Evolutionary conservation across 2,888 invertebrate species (phyloP), one percentile per base, ranked within the genome.

Genomic region (Hypercompe scribonia): DNA sequence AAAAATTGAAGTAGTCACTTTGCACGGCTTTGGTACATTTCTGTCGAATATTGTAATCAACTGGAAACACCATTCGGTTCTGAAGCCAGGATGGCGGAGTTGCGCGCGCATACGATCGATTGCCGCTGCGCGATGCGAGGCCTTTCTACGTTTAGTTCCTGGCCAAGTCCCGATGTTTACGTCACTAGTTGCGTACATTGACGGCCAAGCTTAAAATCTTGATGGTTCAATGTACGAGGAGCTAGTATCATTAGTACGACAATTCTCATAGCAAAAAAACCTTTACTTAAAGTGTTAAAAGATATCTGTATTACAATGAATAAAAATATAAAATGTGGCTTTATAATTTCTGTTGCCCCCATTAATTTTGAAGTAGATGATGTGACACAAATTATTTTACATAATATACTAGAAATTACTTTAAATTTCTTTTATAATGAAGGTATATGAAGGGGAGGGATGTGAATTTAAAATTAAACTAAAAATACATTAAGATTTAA

Each of bases 91-190:
- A 93, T 91, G 92, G 91, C 87, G 87, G 85, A 87, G 90, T 18
- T 95, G 95, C 95, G 95, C 95, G 95, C 95, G 95, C 95, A 94
- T 18, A 63, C 92, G 92, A 95, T 95, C 95, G 95, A 95, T 95
- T 87, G 89, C 82, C 89, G 92, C 91, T 94, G 95, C 95, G 94
- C 92, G 91, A 89, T 90, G 90, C 89, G 88, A 89, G 88, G 87
- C 87, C 88, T 54, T 54, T 89, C 86, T 86, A 86, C 87, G 88
- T 87, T 88, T 86, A 86, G 90, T 89, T 90, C 89, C 90, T 90
- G 88, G 89, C 90, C 86, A 90, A 91, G 89, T 88, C 89, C 87
- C 90, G 90, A 91, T 89, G 91, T 95, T 94, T 94, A 94, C 95
- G 94, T 95, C 95, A 95, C 91, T 89, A 89, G 89, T 90, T 94